Conservation (phyloP, 1,140 invertebrate genomes). For the Onthophagus taurus region DNA sequence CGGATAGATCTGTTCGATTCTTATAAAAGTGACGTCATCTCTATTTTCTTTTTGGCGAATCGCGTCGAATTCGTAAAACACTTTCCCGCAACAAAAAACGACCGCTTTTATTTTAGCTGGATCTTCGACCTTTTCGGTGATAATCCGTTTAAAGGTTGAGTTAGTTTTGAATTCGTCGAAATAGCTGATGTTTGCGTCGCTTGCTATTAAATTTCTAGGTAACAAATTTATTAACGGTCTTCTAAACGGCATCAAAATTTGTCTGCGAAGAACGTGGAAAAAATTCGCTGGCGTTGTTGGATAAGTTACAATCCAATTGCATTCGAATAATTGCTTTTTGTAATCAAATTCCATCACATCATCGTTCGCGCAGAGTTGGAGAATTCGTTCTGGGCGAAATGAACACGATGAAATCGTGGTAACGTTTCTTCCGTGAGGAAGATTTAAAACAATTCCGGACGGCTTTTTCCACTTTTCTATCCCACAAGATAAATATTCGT, state of each 20-base stretch:
- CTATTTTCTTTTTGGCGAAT: constrained; percentile 52
- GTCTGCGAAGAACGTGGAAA: constrained; percentile 76
- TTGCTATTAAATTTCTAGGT: constrained; percentile 69
- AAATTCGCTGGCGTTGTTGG: constrained; percentile 76
- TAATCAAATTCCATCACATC: constrained; percentile 44
- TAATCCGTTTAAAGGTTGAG: constrained; percentile 39
- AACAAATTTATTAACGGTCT: constrained; percentile 75
- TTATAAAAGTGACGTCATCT: constrained; percentile 63
- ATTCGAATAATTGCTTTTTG: constrained; percentile 69
- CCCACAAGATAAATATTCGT: constrained; percentile 72
- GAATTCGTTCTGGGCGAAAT: constrained; percentile 69
- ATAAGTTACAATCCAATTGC: constrained; percentile 77
- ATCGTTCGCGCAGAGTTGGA: constrained; percentile 74
- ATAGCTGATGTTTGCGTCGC: constrained; percentile 57
- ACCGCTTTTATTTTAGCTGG: constrained; percentile 57
- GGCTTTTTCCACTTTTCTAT: constrained; percentile 80
- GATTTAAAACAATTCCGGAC: constrained; percentile 68
- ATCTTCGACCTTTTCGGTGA: constrained; percentile 37
- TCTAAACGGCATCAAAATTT: constrained; percentile 71
- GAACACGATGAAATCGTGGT: constrained; percentile 70
- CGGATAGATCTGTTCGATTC: constrained; percentile 70
- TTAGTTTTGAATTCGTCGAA: constrained; percentile 58
- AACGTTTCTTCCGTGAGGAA: constrained; percentile 79
- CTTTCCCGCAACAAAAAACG: constrained; percentile 72
- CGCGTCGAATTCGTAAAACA: constrained; percentile 73